Base-by-base conservation (phyloP, 1,140 invertebrate genomes). In the Antheraea pernyi region DNA sequence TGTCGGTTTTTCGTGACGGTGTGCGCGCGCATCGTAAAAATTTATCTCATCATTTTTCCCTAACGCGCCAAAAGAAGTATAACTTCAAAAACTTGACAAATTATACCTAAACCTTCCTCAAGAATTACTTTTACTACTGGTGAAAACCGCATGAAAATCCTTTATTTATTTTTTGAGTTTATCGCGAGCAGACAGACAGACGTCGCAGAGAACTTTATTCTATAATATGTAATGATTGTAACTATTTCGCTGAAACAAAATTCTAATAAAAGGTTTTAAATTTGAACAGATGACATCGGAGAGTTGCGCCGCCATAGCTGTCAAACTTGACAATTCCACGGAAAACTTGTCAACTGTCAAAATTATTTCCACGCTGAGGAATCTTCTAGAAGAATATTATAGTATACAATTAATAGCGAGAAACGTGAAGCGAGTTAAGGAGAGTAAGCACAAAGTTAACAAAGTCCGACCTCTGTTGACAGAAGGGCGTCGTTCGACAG, bases 341-440 rank as follows among this genome's bases (percentile, higher is more conserved):
- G 75, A 77, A 22, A 22, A 69, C 7, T 19, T 30, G 22, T 36
- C 74, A 5, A 59, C 70, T 1, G 16, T 37, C 0, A 73, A 75
- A 7, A 70, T 82, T 19, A 30, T 81, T 13, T 39, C 53, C 1
- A 39, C 68, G 0, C 75, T 81, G 60, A 68, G 74, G 69, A 76
- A 76, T 18, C 64, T 82, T 68, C 67, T 84, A 63, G 73, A 78
- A 62, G 79, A 84, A 36, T 71, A 81, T 19, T 18, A 79, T 62
- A 76, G 53, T 60, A 73, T 77, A 9, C 71, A 77, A 36, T 16
- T 81, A 10, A 68, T 83, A 22, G 67, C 73, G n/a, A 22, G 60
- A 7, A 77, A 53, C 22, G 65, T 79, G 4, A 79, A 78, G 53
- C 61, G 62, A 13, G 73, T 10, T 16, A 80, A 77, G 72, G 72